Percentiles rank a stretch among this genome's conserved stretches.
Evolutionary conservation across 2,797 vertebrate genomes (phyloP).

Genomic region (Gallirallus australis): DNA sequence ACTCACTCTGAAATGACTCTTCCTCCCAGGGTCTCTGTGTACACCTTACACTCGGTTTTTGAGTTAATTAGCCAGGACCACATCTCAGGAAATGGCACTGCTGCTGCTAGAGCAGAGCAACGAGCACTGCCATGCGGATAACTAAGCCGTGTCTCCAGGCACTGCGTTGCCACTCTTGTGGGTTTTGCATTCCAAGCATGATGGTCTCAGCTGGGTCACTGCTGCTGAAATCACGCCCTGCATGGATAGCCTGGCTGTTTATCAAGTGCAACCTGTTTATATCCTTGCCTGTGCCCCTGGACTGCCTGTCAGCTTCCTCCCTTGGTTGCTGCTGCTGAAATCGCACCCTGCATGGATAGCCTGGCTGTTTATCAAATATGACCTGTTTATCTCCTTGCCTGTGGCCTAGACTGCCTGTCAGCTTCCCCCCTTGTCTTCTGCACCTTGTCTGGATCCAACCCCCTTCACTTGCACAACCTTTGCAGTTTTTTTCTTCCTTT

Average conservation of each 20-base stretch:
- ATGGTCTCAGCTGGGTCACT: neutral
- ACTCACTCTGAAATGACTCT: neutral
- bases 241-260: conserved; percentile 10
- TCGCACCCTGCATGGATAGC: neutral
- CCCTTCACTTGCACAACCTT: neutral
- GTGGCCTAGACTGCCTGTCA: neutral
- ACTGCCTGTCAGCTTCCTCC: neutral
- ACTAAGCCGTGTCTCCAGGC: rapidly evolving
- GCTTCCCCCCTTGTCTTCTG: neutral
- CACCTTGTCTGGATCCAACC: neutral
- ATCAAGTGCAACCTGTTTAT: neutral
- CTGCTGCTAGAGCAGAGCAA: neutral
- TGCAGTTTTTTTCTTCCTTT: neutral
- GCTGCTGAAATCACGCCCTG: neutral
- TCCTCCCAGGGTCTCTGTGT: neutral
- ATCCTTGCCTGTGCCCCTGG: neutral
- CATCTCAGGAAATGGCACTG: neutral
- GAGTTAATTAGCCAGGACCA: neutral
- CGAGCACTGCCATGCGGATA: rapidly evolving
- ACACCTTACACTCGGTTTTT: neutral
- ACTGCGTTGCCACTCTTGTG: neutral
- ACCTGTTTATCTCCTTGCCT: neutral
- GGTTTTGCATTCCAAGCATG: neutral
- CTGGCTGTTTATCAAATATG: neutral
- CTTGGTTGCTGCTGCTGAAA: neutral